These are phyloP conservation scores for Strongylocentrotus purpuratus DNA, from an alignment of 35 echinoderm and acorn worm species.

Conservation along the genomic window DNA sequence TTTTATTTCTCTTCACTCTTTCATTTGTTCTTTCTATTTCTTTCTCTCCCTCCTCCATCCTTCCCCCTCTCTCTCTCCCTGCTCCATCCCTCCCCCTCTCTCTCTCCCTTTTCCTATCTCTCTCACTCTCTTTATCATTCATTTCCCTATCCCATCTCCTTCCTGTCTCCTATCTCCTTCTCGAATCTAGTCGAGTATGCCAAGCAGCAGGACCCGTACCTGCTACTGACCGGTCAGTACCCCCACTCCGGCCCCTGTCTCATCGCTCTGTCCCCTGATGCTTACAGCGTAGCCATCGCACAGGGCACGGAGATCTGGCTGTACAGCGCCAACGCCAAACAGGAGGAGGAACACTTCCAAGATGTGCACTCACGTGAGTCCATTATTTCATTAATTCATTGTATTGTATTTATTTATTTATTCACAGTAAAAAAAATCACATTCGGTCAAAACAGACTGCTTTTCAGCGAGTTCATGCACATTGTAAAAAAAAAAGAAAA, in stretches of 20 bases:
- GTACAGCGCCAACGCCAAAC: slow-evolving; percentile 60
- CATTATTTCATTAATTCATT: too few species aligned
- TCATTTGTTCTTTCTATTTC: too few species aligned
- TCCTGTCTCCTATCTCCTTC: background rate
- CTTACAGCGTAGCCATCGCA: slow-evolving; percentile 74
- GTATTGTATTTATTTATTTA: too few species aligned
- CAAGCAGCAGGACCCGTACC: slow-evolving; percentile 94
- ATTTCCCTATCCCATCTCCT: background rate
- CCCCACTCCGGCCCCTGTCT: slow-evolving; percentile 70
- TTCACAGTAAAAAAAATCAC: too few species aligned
- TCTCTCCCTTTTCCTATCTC: background rate
- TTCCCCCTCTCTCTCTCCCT: background rate
- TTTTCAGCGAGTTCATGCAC: too few species aligned
- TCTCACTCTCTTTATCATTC: background rate
- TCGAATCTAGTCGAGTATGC: slow-evolving; percentile 75
- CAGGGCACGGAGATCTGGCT: slow-evolving; percentile 58
- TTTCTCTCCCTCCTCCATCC: background rate
- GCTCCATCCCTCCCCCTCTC: background rate
- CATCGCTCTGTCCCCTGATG: slow-evolving; percentile 77
- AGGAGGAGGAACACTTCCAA: slow-evolving; percentile 70
- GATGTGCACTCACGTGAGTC: slow-evolving; percentile 87
- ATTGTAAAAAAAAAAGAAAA: too few species aligned
- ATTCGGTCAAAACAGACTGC: too few species aligned
- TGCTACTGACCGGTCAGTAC: slow-evolving; percentile 73
- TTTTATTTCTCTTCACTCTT: background rate